These are phyloP conservation scores for Pristionchus fissidentatus DNA, from an alignment of 2,888 invertebrate species.

Conservation along the genomic window DNA sequence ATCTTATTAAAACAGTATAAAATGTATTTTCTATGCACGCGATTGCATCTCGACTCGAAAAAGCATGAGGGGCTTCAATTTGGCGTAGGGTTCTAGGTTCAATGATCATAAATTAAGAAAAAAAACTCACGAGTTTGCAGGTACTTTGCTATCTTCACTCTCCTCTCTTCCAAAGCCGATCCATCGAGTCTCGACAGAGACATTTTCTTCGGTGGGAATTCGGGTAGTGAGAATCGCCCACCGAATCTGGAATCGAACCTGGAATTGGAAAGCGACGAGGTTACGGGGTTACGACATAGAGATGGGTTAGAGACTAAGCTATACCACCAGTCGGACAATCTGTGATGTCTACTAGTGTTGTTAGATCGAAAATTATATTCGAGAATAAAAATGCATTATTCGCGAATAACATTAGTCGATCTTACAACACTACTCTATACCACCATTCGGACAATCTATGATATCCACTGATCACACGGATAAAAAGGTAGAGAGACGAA, in stretches of 20 bases:
- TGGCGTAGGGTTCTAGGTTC: too few relatives aligned
- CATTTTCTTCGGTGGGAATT: conserved; percentile 74
- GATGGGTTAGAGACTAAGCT: conserved; percentile 2
- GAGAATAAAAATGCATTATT: too few relatives aligned
- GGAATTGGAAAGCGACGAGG: conserved; percentile 51
- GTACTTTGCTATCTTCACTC: conserved; percentile 90
- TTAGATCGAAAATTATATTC: too few relatives aligned
- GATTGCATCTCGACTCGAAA: too few relatives aligned
- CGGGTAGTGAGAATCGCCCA: conserved; percentile 64
- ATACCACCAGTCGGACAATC: conserved; percentile 2
- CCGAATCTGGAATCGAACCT: conserved; percentile 55
- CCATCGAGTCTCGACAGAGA: conserved; percentile 63
- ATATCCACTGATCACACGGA: neutral
- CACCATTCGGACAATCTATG: neutral
- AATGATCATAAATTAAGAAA: too few relatives aligned
- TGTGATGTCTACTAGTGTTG: neutral
- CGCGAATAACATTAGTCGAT: too few relatives aligned
- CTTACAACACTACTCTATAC: too few relatives aligned
- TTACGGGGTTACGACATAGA: conserved; percentile 59
- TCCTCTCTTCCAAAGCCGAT: conserved; percentile 84
- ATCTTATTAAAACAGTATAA: too few relatives aligned
- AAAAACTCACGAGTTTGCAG: conserved; percentile 86
- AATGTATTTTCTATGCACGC: too few relatives aligned
- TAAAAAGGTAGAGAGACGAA: neutral
- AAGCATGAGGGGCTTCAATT: too few relatives aligned